phyloP scores from a whole-genome alignment of 2,797 vertebrate species.

The Clarias pachynema region DNA sequence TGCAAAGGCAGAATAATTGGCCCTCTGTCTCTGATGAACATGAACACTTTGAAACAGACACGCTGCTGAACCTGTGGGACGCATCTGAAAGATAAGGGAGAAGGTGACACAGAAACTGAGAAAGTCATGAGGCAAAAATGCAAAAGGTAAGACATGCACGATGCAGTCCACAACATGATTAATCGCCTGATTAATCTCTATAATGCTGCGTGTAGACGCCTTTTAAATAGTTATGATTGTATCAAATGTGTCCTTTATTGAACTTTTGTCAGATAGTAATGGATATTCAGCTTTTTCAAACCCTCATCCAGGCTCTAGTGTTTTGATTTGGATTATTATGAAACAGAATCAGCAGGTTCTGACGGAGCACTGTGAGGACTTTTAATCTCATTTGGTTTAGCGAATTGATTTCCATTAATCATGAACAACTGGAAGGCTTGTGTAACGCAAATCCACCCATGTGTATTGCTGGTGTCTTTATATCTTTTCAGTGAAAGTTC shows the following conservation, averaged over 20 bases:
- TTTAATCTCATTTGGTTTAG: background rate
- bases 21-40: constrained; percentile 67
- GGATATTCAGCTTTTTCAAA: background rate
- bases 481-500: too few species aligned
- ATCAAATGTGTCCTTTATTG: background rate
- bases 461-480: background rate
- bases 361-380: background rate
- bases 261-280: background rate
- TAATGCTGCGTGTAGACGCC: too few species aligned
- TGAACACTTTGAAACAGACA: constrained; percentile 65
- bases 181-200: constrained; percentile 21
- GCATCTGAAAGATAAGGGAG: constrained; percentile 68
- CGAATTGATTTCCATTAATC: background rate
- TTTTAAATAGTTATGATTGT: background rate
- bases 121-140: constrained; percentile 76
- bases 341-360: too few species aligned
- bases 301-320: background rate
- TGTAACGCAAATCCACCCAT: background rate
- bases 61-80: constrained; percentile 60
- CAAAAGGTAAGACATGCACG: constrained; percentile 72
- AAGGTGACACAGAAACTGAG: constrained; percentile 56
- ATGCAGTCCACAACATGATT: background rate
- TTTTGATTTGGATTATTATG: too few species aligned
- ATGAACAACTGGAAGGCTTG: background rate
- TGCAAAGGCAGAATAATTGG: constrained; percentile 83